Evolutionary conservation across 2,113 vertebrate genomes (phyloP).

Genomic region (Meriones unguiculatus): DNA sequence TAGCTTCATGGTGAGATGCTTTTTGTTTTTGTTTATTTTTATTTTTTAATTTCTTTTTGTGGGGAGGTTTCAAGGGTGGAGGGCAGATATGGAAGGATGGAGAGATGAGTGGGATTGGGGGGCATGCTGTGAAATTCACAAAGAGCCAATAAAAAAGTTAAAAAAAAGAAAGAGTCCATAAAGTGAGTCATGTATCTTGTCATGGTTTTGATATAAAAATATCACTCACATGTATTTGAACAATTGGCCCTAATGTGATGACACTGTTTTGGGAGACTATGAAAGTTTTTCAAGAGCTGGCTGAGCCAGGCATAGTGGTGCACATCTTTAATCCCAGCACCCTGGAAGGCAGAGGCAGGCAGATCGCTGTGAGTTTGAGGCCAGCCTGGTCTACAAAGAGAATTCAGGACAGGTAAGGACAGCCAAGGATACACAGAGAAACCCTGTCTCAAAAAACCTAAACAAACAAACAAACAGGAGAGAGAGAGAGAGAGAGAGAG

Average conservation of each 20-base stretch:
- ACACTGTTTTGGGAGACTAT: not conserved
- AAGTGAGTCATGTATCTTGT: not conserved
- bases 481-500: not conserved
- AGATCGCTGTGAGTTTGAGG: too few species aligned
- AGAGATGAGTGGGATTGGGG: not conserved
- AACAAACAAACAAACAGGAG: too few species aligned
- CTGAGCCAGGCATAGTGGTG: too few species aligned
- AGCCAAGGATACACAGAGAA: too few species aligned
- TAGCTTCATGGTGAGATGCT: not conserved
- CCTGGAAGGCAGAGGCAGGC: too few species aligned
- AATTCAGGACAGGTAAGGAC: too few species aligned
- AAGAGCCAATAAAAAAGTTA: not conserved
- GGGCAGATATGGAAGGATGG: not conserved
- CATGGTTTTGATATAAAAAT: not conserved
- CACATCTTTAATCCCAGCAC: too few species aligned
- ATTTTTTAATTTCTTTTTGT: not conserved
- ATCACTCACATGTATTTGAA: not conserved
- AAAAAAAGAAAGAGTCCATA: not conserved
- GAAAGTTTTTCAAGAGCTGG: not conserved
- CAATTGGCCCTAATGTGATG: not conserved
- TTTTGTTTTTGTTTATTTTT: not conserved
- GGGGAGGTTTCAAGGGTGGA: not conserved
- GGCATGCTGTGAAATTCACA: not conserved
- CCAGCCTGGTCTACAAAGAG: too few species aligned
- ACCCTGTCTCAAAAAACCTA: too few species aligned